phyloP scores from a whole-genome alignment of 2,888 invertebrate genomes.

The Dinocampus coccinellae region DNA sequence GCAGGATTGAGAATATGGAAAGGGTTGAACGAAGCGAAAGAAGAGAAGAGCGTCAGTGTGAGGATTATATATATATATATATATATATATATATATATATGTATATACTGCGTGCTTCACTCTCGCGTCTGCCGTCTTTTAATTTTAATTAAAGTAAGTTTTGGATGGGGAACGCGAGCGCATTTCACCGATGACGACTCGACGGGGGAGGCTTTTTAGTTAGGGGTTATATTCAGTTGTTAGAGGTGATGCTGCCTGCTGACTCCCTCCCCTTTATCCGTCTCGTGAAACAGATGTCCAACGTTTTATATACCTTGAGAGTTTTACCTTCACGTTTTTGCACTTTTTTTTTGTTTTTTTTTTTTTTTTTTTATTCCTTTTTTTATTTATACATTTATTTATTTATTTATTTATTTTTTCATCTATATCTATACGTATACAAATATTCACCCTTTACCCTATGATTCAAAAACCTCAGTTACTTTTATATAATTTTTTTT shows the following conservation, averaged over 20 bases:
- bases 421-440: no score
- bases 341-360: conserved; percentile 7
- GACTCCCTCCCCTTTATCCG: neutral
- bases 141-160: conserved; percentile 67
- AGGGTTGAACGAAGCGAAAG: conserved; percentile 29
- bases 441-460: neutral
- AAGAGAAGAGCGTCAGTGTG: conserved; percentile 47
- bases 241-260: conserved; percentile 24
- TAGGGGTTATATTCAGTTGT: conserved; percentile 27
- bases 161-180: conserved; percentile 36
- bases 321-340: conserved; percentile 9
- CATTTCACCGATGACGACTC: conserved; percentile 43
- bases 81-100: neutral
- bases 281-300: conserved; percentile 50
- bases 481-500: no score
- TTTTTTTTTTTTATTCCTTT: neutral
- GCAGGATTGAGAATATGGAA: conserved; percentile 34
- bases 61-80: neutral
- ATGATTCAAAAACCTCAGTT: neutral
- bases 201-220: conserved; percentile 19
- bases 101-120: neutral
- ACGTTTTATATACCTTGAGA: conserved; percentile 36
- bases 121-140: conserved; percentile 61
- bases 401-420: no score
- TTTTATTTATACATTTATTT: no score